phyloP scores from a whole-genome alignment of 35 echinoderm and acorn worm species.

The Ophiothrix spiculata region DNA sequence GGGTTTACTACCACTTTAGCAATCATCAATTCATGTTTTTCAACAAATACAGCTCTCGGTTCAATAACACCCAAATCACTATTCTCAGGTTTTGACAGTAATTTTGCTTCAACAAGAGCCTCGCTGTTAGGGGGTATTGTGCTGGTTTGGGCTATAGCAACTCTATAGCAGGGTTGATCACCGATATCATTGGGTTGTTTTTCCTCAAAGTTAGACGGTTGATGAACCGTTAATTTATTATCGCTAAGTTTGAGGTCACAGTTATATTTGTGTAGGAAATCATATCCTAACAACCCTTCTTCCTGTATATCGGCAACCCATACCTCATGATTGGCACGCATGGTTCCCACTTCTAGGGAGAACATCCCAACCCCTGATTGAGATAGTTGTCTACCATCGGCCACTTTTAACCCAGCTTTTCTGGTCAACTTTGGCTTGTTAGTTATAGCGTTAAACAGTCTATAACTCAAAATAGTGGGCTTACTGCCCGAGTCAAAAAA shows the following conservation, averaged over 20 bases:
- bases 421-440: not conserved
- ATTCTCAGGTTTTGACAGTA: not conserved
- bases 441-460: not conserved
- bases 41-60: not conserved
- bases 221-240: not conserved
- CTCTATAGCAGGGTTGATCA: not conserved
- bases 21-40: not conserved
- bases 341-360: not conserved
- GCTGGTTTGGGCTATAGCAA: not conserved
- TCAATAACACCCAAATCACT: not conserved
- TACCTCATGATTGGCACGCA: not conserved
- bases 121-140: not conserved
- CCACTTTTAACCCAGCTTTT: slow-evolving; percentile 20
- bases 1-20: not conserved
- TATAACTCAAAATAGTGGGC: not conserved
- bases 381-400: not conserved
- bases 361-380: slow-evolving; percentile 1
- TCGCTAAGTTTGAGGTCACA: not conserved
- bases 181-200: not conserved
- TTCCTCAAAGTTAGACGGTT: not conserved
- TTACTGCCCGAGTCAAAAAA: slow-evolving; percentile 16
- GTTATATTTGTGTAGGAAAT: slow-evolving; percentile 33
- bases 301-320: slow-evolving; percentile 39
- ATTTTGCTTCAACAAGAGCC: not conserved
- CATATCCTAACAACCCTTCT: slow-evolving; percentile 58